Conservation (phyloP, 2,797 vertebrate genomes). For the Allobates femoralis region DNA sequence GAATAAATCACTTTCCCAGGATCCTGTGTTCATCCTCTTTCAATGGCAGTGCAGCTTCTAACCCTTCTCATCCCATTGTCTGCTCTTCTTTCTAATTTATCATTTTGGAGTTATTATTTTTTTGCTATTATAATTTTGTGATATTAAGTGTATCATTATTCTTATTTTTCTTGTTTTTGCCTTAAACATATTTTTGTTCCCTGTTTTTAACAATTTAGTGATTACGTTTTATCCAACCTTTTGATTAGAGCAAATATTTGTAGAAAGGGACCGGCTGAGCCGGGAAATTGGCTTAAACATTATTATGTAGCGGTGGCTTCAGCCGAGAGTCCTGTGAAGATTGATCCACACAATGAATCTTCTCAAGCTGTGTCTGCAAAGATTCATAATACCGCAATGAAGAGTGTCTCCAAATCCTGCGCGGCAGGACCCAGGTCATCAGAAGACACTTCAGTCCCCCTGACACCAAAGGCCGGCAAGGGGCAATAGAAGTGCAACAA, state of each 20-base stretch:
- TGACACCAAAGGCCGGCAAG: constrained; percentile 66
- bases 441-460: constrained; percentile 68
- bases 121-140: too few species aligned
- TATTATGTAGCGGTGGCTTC: constrained; percentile 64
- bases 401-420: constrained; percentile 69
- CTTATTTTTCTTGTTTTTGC: too few species aligned
- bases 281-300: constrained; percentile 66
- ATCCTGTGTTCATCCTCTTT: too few species aligned
- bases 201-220: constrained; percentile 65
- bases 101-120: too few species aligned
- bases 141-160: too few species aligned
- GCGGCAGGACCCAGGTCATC: constrained; percentile 67
- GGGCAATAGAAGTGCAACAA: constrained; percentile 61
- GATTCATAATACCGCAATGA: constrained; percentile 70
- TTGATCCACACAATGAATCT: constrained; percentile 69
- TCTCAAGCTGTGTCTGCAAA: constrained; percentile 71
- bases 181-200: not conserved
- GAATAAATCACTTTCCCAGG: too few species aligned
- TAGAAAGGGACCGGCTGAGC: constrained; percentile 63
- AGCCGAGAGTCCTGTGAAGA: constrained; percentile 67
- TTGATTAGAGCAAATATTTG: constrained; percentile 67
- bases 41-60: too few species aligned
- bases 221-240: constrained; percentile 65
- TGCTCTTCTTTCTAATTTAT: too few species aligned
- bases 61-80: too few species aligned